Evolutionary conservation across 1,140 invertebrate species (phyloP), one percentile per base, ranked within the genome.

Genomic region (Diachasmimorpha longicaudata): DNA sequence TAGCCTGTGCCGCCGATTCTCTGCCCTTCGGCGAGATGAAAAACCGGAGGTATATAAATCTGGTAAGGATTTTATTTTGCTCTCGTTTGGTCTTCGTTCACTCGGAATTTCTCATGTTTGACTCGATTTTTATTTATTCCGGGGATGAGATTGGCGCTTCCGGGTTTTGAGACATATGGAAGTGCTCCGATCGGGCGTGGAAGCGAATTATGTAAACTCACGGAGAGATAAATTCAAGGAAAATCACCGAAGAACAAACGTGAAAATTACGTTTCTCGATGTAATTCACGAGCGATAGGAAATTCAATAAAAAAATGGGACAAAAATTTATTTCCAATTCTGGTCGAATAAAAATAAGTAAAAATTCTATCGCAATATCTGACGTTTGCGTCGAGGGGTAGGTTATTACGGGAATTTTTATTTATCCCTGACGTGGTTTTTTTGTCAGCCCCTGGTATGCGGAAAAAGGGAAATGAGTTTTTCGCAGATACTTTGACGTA

Each of bases 1-100:
- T n/a, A 52, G 16, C 14, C 16, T 6, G 16, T 5, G 48, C 16
- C 2, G 14, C 31, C 66, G 66, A 37, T 68, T 63, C 21, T 63
- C 58, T 25, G 58, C 58, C 52, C 58, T 63, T 25, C 58, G 58
- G 58, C 58, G 23, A 63, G 58, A 63, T 63, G 19, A 63, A 63
- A 63, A 63, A 31, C 16, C 14, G 8, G 11, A 19, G 23, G 58
- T 6, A 63, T 25, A 63, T 63, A 63, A 63, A 63, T 63, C 58
- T 23, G 21, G 58, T 63, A 63, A 63, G 21, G 21, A 63, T 63
- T 63, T 63, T 25, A 63, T 63, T 63, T 63, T 14, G 13, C 23
- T 58, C 21, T 58, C 16, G n/a, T 21, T 58, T 21, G 52, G n/a
- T 58, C 52, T 58, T 58, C 2, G 13, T 6, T 3, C 52, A 58